phyloP scores from a whole-genome alignment of 1,140 invertebrate genomes.

The Neodiprion lecontei region DNA sequence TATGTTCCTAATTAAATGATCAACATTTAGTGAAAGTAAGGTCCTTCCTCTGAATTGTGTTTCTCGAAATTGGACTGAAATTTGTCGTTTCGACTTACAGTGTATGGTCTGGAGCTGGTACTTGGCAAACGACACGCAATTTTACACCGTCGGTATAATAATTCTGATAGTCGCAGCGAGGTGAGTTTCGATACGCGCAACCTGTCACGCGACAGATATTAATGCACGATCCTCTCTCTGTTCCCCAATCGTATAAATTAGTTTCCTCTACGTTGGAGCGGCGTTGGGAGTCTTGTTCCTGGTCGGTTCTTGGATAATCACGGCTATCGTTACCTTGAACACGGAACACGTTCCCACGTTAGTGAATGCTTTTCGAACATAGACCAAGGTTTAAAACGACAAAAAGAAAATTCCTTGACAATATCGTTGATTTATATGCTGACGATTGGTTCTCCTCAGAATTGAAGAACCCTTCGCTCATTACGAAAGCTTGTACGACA shows the following conservation, averaged over 20 bases:
- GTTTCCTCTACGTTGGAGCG: conserved; percentile 40
- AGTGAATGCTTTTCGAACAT: conserved; percentile 23
- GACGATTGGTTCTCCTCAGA: conserved; percentile 36
- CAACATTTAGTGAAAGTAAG: neutral
- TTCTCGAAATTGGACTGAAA: conserved; percentile 11
- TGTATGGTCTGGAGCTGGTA: conserved; percentile 57
- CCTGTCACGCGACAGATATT: neutral
- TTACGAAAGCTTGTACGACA: conserved; percentile 57
- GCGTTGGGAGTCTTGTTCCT: conserved; percentile 41
- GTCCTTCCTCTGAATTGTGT: conserved; percentile 13
- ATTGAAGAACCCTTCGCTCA: conserved; percentile 55
- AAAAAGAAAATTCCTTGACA: neutral
- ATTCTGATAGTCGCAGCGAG: conserved; percentile 46
- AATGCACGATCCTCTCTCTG: neutral
- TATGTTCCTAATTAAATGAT: conserved; percentile 31
- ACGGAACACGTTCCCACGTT: conserved; percentile 50
- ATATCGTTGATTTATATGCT: conserved; percentile 13
- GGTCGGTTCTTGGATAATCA: conserved; percentile 53
- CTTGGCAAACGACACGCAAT: conserved; percentile 53
- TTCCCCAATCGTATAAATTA: conserved; percentile 31
- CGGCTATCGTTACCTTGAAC: conserved; percentile 47
- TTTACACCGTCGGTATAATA: conserved; percentile 49
- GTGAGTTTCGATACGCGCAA: conserved; percentile 32
- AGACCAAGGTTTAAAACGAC: neutral
- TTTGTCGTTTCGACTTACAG: conserved; percentile 32